Conservation (phyloP, 2,113 vertebrate genomes). For the Syngnathoides biaculeatus region DNA sequence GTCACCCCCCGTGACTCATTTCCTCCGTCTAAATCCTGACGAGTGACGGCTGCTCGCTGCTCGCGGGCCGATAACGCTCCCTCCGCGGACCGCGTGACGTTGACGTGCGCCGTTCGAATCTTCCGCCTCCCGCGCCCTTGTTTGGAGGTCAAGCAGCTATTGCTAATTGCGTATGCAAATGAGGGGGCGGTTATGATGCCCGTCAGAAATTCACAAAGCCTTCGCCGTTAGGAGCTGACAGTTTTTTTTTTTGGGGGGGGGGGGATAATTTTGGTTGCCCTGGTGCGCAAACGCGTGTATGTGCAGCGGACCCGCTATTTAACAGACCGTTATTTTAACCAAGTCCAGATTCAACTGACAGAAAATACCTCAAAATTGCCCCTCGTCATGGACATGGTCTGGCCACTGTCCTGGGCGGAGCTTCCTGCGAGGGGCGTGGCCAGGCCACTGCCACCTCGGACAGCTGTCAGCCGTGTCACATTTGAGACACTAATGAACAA, state of each 20-base stretch:
- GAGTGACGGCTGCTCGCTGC: slow-evolving; percentile 59
- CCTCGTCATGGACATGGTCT: no score
- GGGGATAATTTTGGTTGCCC: slow-evolving; percentile 14
- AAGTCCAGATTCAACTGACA: no score
- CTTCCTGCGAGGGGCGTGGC: no score
- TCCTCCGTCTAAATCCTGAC: slow-evolving; percentile 72
- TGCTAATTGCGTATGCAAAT: slow-evolving; percentile 62
- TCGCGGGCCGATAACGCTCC: slow-evolving; percentile 59
- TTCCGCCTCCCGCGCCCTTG: slow-evolving; percentile 52
- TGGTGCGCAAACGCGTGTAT: not conserved
- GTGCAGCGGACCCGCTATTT: not conserved
- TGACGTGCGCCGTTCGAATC: slow-evolving; percentile 59
- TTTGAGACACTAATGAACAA: no score
- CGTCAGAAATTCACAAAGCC: slow-evolving; percentile 40
- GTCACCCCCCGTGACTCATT: slow-evolving; percentile 56
- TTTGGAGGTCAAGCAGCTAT: slow-evolving; percentile 64
- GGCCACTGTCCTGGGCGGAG: no score
- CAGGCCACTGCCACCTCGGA: no score
- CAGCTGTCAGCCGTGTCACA: no score
- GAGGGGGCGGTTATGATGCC: slow-evolving; percentile 21
- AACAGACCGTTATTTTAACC: no score
- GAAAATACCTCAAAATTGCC: no score
- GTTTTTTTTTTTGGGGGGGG: no score
- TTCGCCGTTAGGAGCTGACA: slow-evolving; percentile 27
- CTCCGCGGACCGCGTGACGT: slow-evolving; percentile 54